Base-by-base conservation (phyloP, 2,113 vertebrate genomes). In the Neotoma lepida region DNA sequence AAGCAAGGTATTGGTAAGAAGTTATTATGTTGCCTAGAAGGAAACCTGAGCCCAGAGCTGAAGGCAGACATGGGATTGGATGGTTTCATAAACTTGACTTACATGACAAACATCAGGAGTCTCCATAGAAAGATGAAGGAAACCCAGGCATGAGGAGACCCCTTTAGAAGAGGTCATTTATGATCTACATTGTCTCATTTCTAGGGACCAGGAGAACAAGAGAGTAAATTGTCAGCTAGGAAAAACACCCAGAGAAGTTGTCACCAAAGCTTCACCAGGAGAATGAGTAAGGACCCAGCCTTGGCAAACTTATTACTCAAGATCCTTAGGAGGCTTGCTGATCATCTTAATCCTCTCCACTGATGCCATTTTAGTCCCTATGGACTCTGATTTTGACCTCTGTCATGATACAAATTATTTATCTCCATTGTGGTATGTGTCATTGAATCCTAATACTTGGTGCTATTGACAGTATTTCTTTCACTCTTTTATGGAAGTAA, bases 11-110 rank as follows among this genome's bases (percentile, higher is more conserved):
- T 85, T 88, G 49, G 39, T 71, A 77, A 87, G 51, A 89, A 89
- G 33, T 49, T 76, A 64, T 14, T 81, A 56, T 54, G 15, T 39
- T 92, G 44, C n/a, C 28, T 90, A 41, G 24, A 70, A 90, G 77
- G 87, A 92, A 94, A 88, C 26, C 9, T 33, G 76, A 88, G 56
- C 33, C 41, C 41, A 71, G n/a, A 94, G 80, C 49, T 86, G 71
- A 90, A 95, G 56, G 58, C 58, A 71, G 30, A 86, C 73, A 76
- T 81, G 12, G 8, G 33, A 35, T 7, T 92, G 46, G n/a, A 77
- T 85, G 46, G 46, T 61, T 89, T 39, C n/a, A 46, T 54, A 91
- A 87, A 78, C 76, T 51, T 33, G 54, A 15, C 24, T n/a, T 1
- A 77, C 46, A 61, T 0, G 54, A 68, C 17, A 66, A 89, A 87